Evolutionary conservation across 2,797 vertebrate genomes (phyloP), one percentile per base, ranked within the genome.

Genomic region (Danio tinwini): DNA sequence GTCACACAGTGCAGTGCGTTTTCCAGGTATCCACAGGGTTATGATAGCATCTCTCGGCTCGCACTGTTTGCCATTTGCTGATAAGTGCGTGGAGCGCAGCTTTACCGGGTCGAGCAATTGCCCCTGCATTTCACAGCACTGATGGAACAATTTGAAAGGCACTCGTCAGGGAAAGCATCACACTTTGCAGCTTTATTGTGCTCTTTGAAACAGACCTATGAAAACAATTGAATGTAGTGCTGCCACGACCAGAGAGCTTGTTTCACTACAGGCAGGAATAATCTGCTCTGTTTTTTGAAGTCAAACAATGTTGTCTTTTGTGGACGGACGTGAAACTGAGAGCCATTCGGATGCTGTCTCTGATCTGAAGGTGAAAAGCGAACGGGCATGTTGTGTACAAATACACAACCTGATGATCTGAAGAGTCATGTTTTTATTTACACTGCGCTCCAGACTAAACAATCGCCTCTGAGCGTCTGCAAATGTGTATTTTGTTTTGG

Each of bases 31-130:
- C 64, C 45, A 55, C 17, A 7, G 16, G 16, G 45, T 8, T 37
- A 45, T 76, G 83, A 85, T 86, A 81, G 40, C 64, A 82, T 84
- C 82, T 65, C 56, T 52, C 39, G 21, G 63, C 80, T 50, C 44
- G n/a, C 37, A 37, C 53, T 76, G 71, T 81, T 74, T 65, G 50
- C 67, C 50, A 59, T 81, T 69, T 65, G 39, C 76, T 74, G 81
- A 82, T 82, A 78, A 61, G 70, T 59, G 40, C 40, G 11, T 65
- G 14, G 65, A 75, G 44, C 47, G 13, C 45, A 16, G 58, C 42
- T 69, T 78, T 75, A 52, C 71, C 8, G 29, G 81, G 77, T 80
- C 72, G 42, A 42, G 50, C 72, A 71, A 49, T 80, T 75, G 76
- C 17, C 67, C 21, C 39, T 72, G 9, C 61, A 29, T 78, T 80